Base-by-base conservation (phyloP, 1,140 invertebrate species). In the Carposina sasakii region DNA sequence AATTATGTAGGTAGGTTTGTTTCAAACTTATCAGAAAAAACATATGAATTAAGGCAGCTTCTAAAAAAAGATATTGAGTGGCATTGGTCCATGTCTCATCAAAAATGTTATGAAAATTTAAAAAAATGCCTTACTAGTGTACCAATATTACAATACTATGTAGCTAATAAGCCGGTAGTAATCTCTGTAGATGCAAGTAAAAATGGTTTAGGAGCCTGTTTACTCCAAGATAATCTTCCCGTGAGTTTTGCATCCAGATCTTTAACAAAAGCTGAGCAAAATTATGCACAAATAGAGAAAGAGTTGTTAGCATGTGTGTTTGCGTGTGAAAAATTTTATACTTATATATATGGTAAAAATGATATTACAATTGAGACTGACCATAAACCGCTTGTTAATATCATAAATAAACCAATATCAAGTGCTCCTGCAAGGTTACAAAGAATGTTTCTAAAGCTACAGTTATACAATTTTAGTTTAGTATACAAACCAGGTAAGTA, bases 381-480 rank as follows among this genome's bases (percentile, higher is more conserved):
- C 19, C 33, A 44, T 20, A 44, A 44, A 12, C 41, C 41, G n/a
- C 28, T 44, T 10, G 22, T 44, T 13, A 31, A 19, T 9, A 44
- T 44, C 30, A 44, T 44, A 19, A 44, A 44, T 22, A 44, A 44
- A 13, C 42, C 42, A n/a, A 28, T 44, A 31, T 26, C 16, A 17
- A 10, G 21, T 33, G 6, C 42, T 12, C 42, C 42, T 2, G 42
- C 42, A n/a, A 16, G 42, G 8, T 33, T 44, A 13, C 34, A 69
- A 22, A 47, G 44, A 22, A 79, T 86, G 67, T 31, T 84, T n/a
- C 42, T 87, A 3, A 43, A 52, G 26, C 34, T 86, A 5, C 74
- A 76, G 45, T 39, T 39, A 45, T 72, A 69, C 52, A 26, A 66
- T 37, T 50, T 69, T 26, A 51, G 41, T 26, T 23, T 67, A 31